These are phyloP conservation scores for Fukomys damarensis DNA, from an alignment of 2,113 vertebrate species.

Conservation along the genomic window DNA sequence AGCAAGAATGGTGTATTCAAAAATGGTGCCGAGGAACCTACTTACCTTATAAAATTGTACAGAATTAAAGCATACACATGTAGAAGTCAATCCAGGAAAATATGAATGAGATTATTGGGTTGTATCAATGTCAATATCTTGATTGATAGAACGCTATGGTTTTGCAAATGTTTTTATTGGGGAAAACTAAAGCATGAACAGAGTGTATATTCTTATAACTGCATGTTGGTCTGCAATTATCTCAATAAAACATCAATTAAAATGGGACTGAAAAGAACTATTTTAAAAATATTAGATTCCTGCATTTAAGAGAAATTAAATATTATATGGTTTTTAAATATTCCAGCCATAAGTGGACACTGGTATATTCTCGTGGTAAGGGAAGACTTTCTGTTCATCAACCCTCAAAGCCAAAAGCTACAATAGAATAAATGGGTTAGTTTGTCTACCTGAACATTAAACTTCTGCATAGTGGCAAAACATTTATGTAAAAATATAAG, in stretches of 20 bases:
- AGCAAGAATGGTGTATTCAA: background rate
- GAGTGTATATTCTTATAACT: background rate
- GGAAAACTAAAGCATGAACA: background rate
- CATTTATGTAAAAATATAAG: background rate
- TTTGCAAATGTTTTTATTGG: background rate
- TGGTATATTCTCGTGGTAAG: background rate
- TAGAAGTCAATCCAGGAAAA: background rate
- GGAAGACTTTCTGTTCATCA: background rate
- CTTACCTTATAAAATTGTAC: background rate
- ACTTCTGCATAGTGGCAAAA: background rate
- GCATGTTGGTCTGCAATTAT: background rate
- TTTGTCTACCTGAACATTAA: background rate
- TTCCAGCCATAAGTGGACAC: background rate
- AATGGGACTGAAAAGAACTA: background rate
- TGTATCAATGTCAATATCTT: background rate
- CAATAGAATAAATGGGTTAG: background rate
- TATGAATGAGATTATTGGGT: no score
- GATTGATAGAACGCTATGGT: background rate
- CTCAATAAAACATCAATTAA: background rate
- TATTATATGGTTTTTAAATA: constrained; percentile 35
- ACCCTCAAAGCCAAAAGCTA: background rate
- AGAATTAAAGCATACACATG: background rate
- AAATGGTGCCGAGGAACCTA: background rate
- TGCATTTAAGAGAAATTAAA: background rate
- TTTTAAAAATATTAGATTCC: background rate